A percentile compares a stretch with the other conserved stretches of the same genome.
These are phyloP conservation scores for Macaca mulatta DNA, from an alignment of 2,113 vertebrate genomes.

Conservation along the genomic window DNA sequence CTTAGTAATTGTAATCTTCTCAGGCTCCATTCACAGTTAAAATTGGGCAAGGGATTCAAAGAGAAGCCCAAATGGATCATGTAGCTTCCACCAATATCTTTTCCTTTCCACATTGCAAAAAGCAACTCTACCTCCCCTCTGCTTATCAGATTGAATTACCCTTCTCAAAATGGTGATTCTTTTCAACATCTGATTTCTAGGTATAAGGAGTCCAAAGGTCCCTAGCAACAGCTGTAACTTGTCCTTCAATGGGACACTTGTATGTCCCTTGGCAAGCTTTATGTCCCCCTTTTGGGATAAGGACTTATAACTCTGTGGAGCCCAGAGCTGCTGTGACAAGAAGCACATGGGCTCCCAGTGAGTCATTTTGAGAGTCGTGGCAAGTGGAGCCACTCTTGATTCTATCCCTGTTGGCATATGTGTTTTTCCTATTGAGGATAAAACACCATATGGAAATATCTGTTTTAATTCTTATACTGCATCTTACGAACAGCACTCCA, in stretches of 20 bases:
- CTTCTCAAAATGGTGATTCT: not conserved
- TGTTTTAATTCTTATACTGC: not conserved
- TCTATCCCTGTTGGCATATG: not conserved
- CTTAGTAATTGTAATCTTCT: not conserved
- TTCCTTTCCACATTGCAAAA: not conserved
- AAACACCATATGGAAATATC: not conserved
- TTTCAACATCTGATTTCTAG: not conserved
- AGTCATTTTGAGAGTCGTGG: not conserved
- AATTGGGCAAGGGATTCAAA: not conserved
- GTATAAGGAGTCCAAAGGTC: not conserved
- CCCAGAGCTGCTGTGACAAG: not conserved
- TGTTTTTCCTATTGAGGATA: not conserved
- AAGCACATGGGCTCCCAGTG: not conserved
- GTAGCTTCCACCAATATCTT: not conserved
- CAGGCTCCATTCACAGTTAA: not conserved
- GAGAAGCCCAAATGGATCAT: not conserved
- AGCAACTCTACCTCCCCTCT: not conserved
- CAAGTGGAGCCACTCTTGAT: not conserved
- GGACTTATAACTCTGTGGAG: not conserved
- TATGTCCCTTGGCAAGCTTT: not conserved
- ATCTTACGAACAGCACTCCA: not conserved
- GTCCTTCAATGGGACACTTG: not conserved
- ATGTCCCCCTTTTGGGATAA: not conserved
- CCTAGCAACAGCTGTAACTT: not conserved
- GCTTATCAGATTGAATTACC: not conserved